phyloP scores from a whole-genome alignment of 2,888 invertebrate genomes.

The Synanthedon myopaeformis region DNA sequence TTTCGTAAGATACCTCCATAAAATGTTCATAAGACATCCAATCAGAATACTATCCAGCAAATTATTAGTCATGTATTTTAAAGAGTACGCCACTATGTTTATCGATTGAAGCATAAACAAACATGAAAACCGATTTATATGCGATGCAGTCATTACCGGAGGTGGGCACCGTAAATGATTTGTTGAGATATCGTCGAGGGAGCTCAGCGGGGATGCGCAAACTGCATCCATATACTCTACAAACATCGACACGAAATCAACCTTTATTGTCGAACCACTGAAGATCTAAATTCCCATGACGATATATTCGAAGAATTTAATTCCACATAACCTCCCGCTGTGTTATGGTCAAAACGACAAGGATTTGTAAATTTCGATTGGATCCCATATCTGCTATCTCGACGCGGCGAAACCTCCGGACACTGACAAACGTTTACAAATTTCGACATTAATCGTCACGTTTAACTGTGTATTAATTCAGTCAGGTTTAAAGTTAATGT shows the following conservation, averaged over 20 bases:
- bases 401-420: constrained; percentile 45
- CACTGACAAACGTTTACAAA: constrained; percentile 63
- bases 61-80: background rate
- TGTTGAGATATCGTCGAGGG: constrained; percentile 65
- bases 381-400: constrained; percentile 60
- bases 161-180: constrained; percentile 65
- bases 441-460: constrained; percentile 48
- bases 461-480: background rate
- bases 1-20: too few relatives aligned
- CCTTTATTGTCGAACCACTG: constrained; percentile 22
- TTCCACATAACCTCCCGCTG: constrained; percentile 63
- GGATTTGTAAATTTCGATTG: constrained; percentile 66
- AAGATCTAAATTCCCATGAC: constrained; percentile 26
- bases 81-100: background rate
- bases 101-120: constrained; percentile 34
- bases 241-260: constrained; percentile 21
- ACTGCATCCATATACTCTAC: constrained; percentile 48
- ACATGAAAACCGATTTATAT: constrained; percentile 17
- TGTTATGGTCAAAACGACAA: constrained; percentile 62
- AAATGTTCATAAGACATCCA: background rate
- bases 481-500: background rate
- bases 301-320: constrained; percentile 37
- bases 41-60: too few relatives aligned
- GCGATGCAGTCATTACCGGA: constrained; percentile 62
- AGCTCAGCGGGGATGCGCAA: constrained; percentile 63